Evolutionary conservation across 2,113 vertebrate genomes (phyloP), one percentile per base, ranked within the genome.

Genomic region (Cynoglossus semilaevis): DNA sequence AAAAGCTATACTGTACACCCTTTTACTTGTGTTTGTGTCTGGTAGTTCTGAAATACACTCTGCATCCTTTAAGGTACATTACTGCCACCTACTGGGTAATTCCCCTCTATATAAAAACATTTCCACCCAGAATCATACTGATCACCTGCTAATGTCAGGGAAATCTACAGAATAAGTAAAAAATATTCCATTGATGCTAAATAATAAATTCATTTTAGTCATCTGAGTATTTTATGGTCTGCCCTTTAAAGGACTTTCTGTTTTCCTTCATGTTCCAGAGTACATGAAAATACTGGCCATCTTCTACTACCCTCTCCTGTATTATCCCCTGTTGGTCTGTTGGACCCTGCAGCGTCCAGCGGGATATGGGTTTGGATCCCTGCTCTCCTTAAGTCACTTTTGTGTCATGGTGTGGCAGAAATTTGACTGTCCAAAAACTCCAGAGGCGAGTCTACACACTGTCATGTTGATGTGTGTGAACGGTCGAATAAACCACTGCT

Each of bases 291-390:
- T 96, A 7, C 55, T 92, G 22, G 89, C 91, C 12, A 84, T 98
- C 60, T 87, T 98, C 68, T 98, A 97, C 68, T 95, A 92, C 17
- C 93, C 94, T 0, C 60, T 86, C 15, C 88, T 96, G 43, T 97
- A 93, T 73, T 94, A 90, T 38, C 95, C 96, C 0, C 85, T 98
- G 84, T 18, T 94, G 0, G 89, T 91, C 16, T 95, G 95, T 9
- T 88, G 91, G 14, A 83, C 82, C 0, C 22, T 91, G 43, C 74
- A 84, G 10, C 91, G 76, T 16, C 75, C 74, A 70, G 46, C 73
- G 0, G 85, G 92, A 6, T 91, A 92, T 55, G 76, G 90, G 1
- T 38, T 91, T 0, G 96, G 95, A 7, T 71, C 85, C 0, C 53
- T 91, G 0, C 91, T 98, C 1, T 93, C 95, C 77, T 94, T 94